Evolutionary conservation across 2,113 vertebrate species (phyloP), one percentile per base, ranked within the genome.

Genomic region (Upupa epops): DNA sequence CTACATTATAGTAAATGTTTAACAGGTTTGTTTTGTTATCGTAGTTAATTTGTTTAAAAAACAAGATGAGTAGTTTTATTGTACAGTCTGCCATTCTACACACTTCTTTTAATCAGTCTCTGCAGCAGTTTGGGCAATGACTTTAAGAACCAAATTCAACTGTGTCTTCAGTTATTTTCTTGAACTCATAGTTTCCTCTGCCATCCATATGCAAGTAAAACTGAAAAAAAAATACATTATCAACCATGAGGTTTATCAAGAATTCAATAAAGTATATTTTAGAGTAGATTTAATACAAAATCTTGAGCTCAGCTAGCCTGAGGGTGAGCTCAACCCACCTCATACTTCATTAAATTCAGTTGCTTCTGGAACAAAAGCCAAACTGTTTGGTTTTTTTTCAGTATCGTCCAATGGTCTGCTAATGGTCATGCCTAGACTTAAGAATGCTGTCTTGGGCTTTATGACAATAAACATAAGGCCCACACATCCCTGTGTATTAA

Each of bases 191-290:
- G 97, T 98, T 98, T 65, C 99, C 99, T 97, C 99, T 98, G 48
- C 99, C 99, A 54, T 99, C 99, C 99, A 99, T 99, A 95, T 98
- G 99, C 76, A 99, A 98, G 64, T 99, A 99, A 95, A 96, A 99
- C 99, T 99, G 66, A 92, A 71, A 31, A 48, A 80, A 82, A 58
- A 4, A 56, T 24, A 80, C 1, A 6, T 68, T 60, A 82, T 31
- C 52, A 87, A 72, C 3, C 32, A 75, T 13, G 32, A 68, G 7
- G 7, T 63, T 25, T 66, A 28, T 11, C 61, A 58, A 58, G 12
- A 28, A 9, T 56, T 80, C 76, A 85, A 65, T 46, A 82, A 78
- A 70, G 49, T 32, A 3, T n/a, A 58, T 29, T 55, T 20, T 65
- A 2, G 64, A 71, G 29, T 31, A 56, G 20, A 36, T 78, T 29